Evolutionary conservation across 2,888 invertebrate species (phyloP), one percentile per base, ranked within the genome.

Genomic region (Dryadula phaetusa): DNA sequence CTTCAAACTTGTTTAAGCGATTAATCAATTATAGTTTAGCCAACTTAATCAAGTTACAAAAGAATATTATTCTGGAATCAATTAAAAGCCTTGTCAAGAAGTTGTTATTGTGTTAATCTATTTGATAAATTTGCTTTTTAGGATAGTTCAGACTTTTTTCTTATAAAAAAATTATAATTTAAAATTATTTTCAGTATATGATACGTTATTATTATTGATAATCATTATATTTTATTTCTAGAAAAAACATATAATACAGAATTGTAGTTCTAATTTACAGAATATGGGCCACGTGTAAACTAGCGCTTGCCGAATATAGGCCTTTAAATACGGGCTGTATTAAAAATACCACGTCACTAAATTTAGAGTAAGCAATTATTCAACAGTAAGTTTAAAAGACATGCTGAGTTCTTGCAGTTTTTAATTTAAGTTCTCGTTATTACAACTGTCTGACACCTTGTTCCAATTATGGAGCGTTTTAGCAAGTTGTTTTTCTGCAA

Each of bases 381-480:
- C n/a, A 56, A 56, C 20, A 56, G 56, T 56, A 56, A 40, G 40
- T 56, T 22, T 56, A 56, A 56, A 42, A 44, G 44, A 44, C 44
- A 18, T 16, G 58, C 42, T 28, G 25, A 44, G 58, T n/a, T 60
- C 28, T 58, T 44, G 12, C 25, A 25, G 44, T 60, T 60, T 60
- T 60, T 46, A 60, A 60, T 46, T 46, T 46, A 28, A 44, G 32
- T 32, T 44, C 25, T 44, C 60, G 60, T 60, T 60, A 40, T 56
- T 56, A 60, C 44, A 14, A 46, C 44, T 60, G 42, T 60, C 60
- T 44, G 60, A 60, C 42, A 42, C 44, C 60, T 42, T 60, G 44
- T 44, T 14, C 44, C 60, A 60, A 60, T 44, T 60, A 56, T 22
- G n/a, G 7, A 14, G 42, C 7, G 44, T 44, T 60, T 44, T 44